Base-by-base conservation (phyloP, 1,140 invertebrate genomes). In the Apis dorsata region DNA sequence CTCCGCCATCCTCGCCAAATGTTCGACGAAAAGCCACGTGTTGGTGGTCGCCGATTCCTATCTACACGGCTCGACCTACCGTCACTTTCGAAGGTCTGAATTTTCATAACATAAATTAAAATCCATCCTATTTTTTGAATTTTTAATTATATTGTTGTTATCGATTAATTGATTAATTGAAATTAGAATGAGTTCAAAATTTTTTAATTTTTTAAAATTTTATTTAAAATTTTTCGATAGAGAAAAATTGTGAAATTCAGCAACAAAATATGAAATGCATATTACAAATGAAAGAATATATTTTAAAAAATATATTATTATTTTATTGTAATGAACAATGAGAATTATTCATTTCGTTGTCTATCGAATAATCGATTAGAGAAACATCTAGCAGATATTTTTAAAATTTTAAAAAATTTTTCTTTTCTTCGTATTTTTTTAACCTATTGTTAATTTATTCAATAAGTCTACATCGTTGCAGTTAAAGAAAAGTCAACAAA, bases 1-100 rank as follows among this genome's bases (percentile, higher is more conserved):
- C 94, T 49, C 92, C 92, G 21, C 88, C 88, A 51, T 90, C 93
- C 5, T 91, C 91, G 57, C 88, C 92, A 19, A 90, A 77, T 77
- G 84, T 90, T 49, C 85, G 86, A 82, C 88, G 88, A 86, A 87
- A 95, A 93, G 81, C 93, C 91, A 89, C 92, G 84, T 92, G 90
- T 86, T 94, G 92, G 93, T 95, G 92, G 84, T 93, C 94, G 19
- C 91, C 93, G 5, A 94, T 95, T 81, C 94, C 94, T 66, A 94
- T 94, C 84, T 95, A 94, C 91, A 93, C 94, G 72, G 94, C 95
- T 78, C 94, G 95, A 91, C 95, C 96, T 87, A 96, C 96, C 79
- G 96, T 97, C 91, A 96, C 95, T 87, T 97, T 97, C 90, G 95
- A 97, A 97, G 96, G 96, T 97, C 95, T 95, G 94, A 84, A 86